These are phyloP conservation scores for Microplitis mediator DNA, from an alignment of 1,140 invertebrate genomes.

Conservation along the genomic window DNA sequence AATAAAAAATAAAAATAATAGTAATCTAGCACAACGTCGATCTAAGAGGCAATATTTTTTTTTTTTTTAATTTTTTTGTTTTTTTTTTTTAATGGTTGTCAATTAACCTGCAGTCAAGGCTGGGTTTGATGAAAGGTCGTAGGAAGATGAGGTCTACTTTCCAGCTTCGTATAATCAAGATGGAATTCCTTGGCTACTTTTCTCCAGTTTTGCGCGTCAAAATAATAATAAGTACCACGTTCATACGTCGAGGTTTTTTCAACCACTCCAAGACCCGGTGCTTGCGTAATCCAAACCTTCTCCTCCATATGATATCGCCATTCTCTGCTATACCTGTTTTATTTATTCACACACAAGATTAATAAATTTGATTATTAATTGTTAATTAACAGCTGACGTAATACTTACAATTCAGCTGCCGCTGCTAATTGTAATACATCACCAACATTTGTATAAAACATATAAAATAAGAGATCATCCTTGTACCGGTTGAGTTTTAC, in stretches of 20 bases:
- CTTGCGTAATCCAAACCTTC: conserved; percentile 98
- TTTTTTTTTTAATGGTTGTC: conserved; percentile 14
- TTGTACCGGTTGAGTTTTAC: conserved; percentile 96
- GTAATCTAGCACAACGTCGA: not conserved
- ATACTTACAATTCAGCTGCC: conserved; percentile 92
- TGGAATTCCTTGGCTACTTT: conserved; percentile 96
- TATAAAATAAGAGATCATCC: conserved; percentile 98
- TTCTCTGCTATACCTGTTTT: conserved; percentile 87
- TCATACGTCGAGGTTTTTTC: conserved; percentile 96
- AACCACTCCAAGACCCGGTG: conserved; percentile 86
- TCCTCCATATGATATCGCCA: conserved; percentile 99
- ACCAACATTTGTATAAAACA: conserved; percentile 98
- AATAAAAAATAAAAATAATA: conserved; percentile 14
- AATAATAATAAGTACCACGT: conserved; percentile 98
- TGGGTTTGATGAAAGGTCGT: conserved; percentile 58
- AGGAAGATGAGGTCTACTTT: conserved; percentile 77
- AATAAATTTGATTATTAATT: conserved; percentile 1
- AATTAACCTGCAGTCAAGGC: conserved; percentile 61
- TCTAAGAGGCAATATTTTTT: not conserved
- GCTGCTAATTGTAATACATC: conserved; percentile 97
- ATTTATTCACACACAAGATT: not conserved
- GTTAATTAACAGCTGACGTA: not conserved
- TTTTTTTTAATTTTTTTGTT: not conserved
- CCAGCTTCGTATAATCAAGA: conserved; percentile 96
- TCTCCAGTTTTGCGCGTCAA: conserved; percentile 96